These are phyloP conservation scores for Drosophila repletoides DNA, from an alignment of 1,140 invertebrate species.

Conservation along the genomic window DNA sequence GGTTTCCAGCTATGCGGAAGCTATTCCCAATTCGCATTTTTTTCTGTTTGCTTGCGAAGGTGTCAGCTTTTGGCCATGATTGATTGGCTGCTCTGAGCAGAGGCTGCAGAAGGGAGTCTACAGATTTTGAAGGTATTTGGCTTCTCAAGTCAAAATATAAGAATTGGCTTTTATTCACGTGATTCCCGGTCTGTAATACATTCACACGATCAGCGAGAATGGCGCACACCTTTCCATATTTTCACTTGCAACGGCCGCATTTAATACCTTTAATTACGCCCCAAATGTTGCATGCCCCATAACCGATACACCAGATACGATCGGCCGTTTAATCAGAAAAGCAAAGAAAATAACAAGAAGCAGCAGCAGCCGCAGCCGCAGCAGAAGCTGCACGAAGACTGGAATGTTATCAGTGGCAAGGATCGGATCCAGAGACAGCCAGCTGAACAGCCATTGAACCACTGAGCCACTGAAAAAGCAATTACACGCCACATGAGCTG, in stretches of 20 bases:
- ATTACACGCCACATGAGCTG: constrained; percentile 52
- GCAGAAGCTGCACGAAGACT: constrained; percentile 24
- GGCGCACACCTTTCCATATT: constrained; percentile 27
- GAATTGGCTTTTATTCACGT: no score
- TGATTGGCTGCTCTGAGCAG: constrained; percentile 35
- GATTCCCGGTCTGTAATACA: no score
- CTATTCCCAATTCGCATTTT: constrained; percentile 7
- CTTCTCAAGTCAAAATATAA: no score
- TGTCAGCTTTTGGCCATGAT: constrained; percentile 59
- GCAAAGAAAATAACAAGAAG: constrained; percentile 56
- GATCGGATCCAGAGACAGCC: constrained; percentile 54
- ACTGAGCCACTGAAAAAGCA: constrained; percentile 46
- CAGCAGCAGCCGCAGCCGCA: not conserved
- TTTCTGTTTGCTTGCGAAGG: constrained; percentile 39
- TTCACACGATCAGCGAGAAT: constrained; percentile 16
- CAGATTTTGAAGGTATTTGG: no score
- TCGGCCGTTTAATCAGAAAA: constrained; percentile 65
- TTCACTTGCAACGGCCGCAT: constrained; percentile 36
- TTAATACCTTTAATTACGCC: constrained; percentile 78
- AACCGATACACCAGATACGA: constrained; percentile 49
- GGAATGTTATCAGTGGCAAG: constrained; percentile 62
- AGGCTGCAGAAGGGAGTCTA: not conserved
- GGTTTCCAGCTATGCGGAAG: constrained; percentile 57
- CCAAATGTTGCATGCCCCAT: constrained; percentile 54
- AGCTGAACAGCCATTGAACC: not conserved